Conservation (phyloP, 2,888 invertebrate genomes). For the Lasioglossum oenotherae region DNA sequence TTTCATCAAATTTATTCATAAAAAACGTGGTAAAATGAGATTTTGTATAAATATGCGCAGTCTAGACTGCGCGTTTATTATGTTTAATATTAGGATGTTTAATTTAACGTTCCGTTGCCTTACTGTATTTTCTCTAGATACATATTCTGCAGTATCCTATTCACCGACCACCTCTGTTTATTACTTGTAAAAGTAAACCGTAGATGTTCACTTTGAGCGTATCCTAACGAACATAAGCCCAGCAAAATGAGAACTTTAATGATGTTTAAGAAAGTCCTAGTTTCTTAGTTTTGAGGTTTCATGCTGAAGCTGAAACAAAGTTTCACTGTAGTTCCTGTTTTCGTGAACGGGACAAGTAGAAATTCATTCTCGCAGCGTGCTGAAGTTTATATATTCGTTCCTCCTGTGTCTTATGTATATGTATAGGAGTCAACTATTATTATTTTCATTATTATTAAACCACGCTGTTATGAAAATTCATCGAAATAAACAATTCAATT, state of each 20-base stretch:
- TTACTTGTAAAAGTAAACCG: background rate
- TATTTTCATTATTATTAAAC: background rate
- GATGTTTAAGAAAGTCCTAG: conserved; percentile 1
- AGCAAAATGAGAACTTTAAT: background rate
- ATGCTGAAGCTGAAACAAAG: background rate
- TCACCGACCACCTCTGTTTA: background rate
- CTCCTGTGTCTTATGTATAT: background rate
- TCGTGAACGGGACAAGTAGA: background rate
- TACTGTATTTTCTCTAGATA: background rate
- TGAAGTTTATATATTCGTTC: background rate
- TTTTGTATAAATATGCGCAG: background rate
- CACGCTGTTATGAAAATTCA: background rate
- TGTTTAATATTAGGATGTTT: background rate
- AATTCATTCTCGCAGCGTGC: background rate
- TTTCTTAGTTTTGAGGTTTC: conserved; percentile 4
- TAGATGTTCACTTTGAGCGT: background rate
- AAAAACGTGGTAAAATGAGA: background rate
- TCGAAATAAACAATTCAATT: background rate
- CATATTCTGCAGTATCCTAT: background rate
- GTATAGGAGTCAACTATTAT: background rate
- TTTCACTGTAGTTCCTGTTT: background rate
- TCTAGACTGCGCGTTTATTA: background rate
- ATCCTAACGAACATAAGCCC: background rate
- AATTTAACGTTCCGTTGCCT: background rate
- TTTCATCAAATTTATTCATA: background rate